Base-by-base conservation (phyloP, 2,888 invertebrate genomes). In the Drosophila cracens region DNA sequence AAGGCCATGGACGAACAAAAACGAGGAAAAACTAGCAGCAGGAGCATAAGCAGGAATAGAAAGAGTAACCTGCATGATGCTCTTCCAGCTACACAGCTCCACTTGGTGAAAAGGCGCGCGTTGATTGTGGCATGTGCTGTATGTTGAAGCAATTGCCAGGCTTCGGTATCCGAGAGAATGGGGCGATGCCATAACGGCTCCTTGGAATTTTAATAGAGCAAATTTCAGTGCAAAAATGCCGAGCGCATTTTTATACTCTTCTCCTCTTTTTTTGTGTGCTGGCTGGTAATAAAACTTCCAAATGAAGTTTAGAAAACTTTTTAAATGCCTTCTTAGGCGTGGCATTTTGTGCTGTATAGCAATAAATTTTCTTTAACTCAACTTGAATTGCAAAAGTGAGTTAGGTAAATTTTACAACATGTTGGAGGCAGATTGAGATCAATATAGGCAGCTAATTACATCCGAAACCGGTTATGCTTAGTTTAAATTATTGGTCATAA, bases 261-360 rank as follows among this genome's bases (percentile, higher is more conserved):
- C 21, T 54, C 25, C 52, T 34, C 31, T 49, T n/a, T 38, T 25
- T 46, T 64, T 49, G 58, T 25, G 16, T 21, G 43, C 48, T 36
- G 53, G 48, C 71, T 79, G 76, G 79, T 75, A 85, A 87, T 87
- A 87, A 87, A 87, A 87, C 87, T 90, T 88, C 75, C 83, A 90
- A 87, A 87, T 87, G 83, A 88, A 87, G 87, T 90, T 87, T 83
- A 88, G 87, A 74, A 90, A 90, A 86, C 71, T 86, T 87, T 82
- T 89, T 89, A 85, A 85, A 85, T 87, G 85, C 87, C 63, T 82
- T 74, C 65, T 74, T 70, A 49, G 66, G 65, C 68, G 57, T 61
- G 69, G 59, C 54, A 27, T 36, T 46, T n/a, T 40, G 34, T 16
- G 36, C 57, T 7, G 25, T 11, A 16, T 27, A 38, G 43, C 27